Evolutionary conservation across 2,797 vertebrate genomes (phyloP).

Genomic region (Jordanella pulchra): DNA sequence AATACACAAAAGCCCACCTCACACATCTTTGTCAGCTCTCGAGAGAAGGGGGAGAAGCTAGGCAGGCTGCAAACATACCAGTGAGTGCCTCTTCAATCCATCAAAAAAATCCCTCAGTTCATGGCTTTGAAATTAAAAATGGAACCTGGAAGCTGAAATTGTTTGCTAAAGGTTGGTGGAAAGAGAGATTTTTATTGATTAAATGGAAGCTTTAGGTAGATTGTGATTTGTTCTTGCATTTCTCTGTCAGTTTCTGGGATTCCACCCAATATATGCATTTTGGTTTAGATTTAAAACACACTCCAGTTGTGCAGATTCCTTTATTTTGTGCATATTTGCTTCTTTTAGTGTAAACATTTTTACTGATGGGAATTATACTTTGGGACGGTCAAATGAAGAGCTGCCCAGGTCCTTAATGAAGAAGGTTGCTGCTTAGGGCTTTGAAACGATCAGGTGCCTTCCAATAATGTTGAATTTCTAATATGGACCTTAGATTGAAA

Average conservation of each 20-base stretch:
- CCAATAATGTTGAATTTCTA: background rate
- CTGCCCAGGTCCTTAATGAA: background rate
- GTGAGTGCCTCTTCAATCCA: conserved; percentile 35
- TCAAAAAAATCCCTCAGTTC: conserved; percentile 29
- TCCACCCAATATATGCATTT: background rate
- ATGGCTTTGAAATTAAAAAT: conserved; percentile 45
- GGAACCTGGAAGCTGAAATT: conserved; percentile 25
- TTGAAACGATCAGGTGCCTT: background rate
- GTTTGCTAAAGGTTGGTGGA: conserved; percentile 6
- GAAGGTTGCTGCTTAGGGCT: background rate
- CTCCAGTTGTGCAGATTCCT: background rate
- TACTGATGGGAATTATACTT: background rate
- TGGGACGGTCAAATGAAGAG: background rate
- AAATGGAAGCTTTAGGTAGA: background rate
- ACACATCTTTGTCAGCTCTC: conserved; percentile 23
- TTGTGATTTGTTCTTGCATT: background rate
- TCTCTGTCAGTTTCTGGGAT: background rate
- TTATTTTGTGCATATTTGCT: background rate
- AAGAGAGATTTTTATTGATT: conserved; percentile 22
- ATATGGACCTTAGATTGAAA: background rate
- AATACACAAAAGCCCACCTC: conserved; percentile 25
- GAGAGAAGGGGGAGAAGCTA: conserved; percentile 22
- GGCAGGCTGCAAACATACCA: conserved; percentile 17
- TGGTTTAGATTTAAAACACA: background rate
- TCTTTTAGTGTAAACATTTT: background rate